These are phyloP conservation scores for Hippopotamus amphibius DNA, from an alignment of 2,113 vertebrate species.

Conservation along the genomic window DNA sequence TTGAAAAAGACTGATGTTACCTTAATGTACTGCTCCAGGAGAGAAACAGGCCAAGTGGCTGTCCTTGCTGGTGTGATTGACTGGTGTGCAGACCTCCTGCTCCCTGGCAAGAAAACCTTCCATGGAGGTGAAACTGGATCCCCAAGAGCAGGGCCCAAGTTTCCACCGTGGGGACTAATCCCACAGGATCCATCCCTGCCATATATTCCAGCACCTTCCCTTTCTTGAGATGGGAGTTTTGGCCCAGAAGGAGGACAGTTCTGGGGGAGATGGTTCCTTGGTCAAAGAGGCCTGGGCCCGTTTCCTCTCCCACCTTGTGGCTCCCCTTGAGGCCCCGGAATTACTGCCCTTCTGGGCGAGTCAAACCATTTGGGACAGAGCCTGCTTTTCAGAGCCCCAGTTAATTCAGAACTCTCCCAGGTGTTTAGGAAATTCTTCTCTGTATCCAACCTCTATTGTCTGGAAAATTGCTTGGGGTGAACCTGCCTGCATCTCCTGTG, in stretches of 20 bases:
- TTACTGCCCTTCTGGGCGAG: background rate
- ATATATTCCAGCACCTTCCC: background rate
- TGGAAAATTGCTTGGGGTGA: background rate
- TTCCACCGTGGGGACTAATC: background rate
- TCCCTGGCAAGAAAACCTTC: background rate
- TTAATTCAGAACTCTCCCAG: background rate
- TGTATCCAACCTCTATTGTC: background rate
- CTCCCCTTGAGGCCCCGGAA: background rate
- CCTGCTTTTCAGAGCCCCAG: background rate
- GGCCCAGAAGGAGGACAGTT: background rate
- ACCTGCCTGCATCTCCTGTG: background rate
- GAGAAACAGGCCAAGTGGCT: background rate
- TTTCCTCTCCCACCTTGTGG: background rate
- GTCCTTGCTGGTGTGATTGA: background rate
- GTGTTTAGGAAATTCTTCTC: background rate
- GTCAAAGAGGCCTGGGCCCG: background rate
- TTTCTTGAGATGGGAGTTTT: background rate
- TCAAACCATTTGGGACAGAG: background rate
- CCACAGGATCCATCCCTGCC: background rate
- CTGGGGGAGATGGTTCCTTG: too few species aligned
- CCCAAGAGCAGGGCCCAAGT: background rate
- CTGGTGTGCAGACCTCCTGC: background rate
- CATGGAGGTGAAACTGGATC: background rate
- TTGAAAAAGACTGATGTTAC: background rate
- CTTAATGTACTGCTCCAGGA: background rate